phyloP scores from a whole-genome alignment of 1,140 invertebrate genomes.

The Drosophila pseudoananassae region DNA sequence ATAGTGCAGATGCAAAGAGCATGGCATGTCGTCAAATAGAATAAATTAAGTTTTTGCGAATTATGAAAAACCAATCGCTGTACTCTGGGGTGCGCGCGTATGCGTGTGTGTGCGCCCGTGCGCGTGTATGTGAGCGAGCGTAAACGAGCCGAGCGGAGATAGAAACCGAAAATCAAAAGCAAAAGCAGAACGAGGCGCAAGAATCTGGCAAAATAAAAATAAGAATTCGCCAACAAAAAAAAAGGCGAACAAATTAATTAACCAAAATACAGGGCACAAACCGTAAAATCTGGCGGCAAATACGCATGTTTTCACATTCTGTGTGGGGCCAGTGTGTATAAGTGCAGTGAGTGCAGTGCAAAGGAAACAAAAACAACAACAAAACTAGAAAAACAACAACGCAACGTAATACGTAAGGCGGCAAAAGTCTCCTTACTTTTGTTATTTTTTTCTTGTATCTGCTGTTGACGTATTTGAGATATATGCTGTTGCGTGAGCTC shows the following conservation, averaged over 20 bases:
- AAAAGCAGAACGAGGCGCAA: constrained; percentile 5
- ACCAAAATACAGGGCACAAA: not conserved
- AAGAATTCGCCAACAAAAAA: constrained; percentile 34
- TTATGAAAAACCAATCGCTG: constrained; percentile 72
- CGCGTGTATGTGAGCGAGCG: constrained; percentile 33
- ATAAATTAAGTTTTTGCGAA: constrained; percentile 72
- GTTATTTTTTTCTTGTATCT: not conserved
- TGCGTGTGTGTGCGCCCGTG: constrained; percentile 28
- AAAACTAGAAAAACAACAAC: constrained; percentile 41
- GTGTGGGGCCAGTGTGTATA: constrained; percentile 2
- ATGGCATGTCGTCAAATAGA: constrained; percentile 43
- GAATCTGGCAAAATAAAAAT: constrained; percentile 42
- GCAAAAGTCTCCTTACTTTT: constrained; percentile 22
- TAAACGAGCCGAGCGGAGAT: constrained; percentile 35
- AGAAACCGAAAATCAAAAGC: constrained; percentile 10
- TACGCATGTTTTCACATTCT: constrained; percentile 18
- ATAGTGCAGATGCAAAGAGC: constrained; percentile 28
- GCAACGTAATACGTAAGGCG: constrained; percentile 68
- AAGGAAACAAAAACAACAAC: constrained; percentile 18
- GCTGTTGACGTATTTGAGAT: constrained; percentile 47
- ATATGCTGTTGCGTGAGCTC: constrained; percentile 15
- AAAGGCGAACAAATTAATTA: constrained; percentile 30
- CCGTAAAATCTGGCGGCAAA: constrained; percentile 46
- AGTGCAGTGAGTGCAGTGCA: constrained; percentile 3
- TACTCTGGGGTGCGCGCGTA: constrained; percentile 22